Base-by-base conservation (phyloP, 2,113 vertebrate species). In the Barnardius zonarius region DNA sequence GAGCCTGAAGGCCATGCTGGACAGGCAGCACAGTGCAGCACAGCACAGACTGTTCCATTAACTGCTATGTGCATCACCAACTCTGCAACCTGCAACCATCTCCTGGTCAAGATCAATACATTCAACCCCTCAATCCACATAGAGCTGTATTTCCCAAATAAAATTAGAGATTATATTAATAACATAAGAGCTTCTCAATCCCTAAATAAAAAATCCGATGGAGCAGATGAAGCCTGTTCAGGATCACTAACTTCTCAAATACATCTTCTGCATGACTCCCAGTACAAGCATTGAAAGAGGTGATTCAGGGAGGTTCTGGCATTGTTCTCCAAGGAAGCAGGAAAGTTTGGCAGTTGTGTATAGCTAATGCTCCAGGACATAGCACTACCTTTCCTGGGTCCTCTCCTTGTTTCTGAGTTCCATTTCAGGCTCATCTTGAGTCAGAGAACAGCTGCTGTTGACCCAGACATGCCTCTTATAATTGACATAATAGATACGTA, bases 101-200 rank as follows among this genome's bases (percentile, higher is more conserved):
- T 62, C 75, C 46, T 6, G 2, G 37, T 25, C 20, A 67, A 57
- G 46, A 48, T 18, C 2, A 2, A 52, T 27, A 63, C 17, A 33
- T 67, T 85, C 37, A 22, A 88, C 5, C 13, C 19, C 13, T 85
- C 43, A 8, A 78, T 70, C 24, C 13, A 70, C 8, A n/a, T 0
- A 74, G 57, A 72, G 5, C 10, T 68, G 66, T 75, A 9, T 33
- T 62, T 67, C 51, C 41, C n/a, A 85, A 54, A 64, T 25, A 54
- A 19, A 64, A 7, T 51, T 86, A 46, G 35, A 80, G 28, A 43
- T 66, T 69, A 19, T n/a, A 17, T 24, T 30, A 83, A 86, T 24
- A 83, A 27, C 0, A 1, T 31, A 15, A 0, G 0, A 12, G 25
- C 48, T 72, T 80, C 19, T 83, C 11, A 8, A 22, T 13, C 27